A percentile compares a stretch with the other conserved stretches of the same genome.
Conservation (phyloP, 2,113 vertebrate species). For the Sula dactylatra region DNA sequence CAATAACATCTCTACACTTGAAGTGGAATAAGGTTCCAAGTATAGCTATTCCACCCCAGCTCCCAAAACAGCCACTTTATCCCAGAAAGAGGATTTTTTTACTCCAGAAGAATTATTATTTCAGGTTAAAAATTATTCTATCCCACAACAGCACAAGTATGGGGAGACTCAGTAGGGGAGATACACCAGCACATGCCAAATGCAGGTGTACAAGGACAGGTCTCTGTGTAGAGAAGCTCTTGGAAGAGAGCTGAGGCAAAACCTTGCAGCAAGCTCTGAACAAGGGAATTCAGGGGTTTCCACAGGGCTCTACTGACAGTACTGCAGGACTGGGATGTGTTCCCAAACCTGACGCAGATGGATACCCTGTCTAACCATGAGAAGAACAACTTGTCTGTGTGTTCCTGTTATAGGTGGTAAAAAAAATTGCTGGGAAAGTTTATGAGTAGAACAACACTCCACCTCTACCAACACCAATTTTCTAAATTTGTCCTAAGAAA, state of each 20-base stretch:
- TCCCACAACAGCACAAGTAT: neutral
- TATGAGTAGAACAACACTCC: neutral
- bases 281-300: neutral
- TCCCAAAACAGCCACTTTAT: neutral
- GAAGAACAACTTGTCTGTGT: neutral
- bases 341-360: neutral
- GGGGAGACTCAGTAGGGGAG: neutral
- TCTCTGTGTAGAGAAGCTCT: neutral
- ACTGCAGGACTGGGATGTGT: neutral
- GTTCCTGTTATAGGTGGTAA: neutral
- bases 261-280: neutral
- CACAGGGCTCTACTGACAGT: neutral
- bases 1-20: neutral
- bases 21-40: neutral
- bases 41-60: neutral
- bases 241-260: neutral
- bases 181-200: accelerated
- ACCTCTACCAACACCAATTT: neutral
- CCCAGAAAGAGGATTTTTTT: neutral
- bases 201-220: neutral
- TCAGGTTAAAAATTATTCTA: neutral
- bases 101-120: neutral
- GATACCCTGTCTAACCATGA: neutral
- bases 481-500: neutral
- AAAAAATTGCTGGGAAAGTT: neutral